These are phyloP conservation scores for Sinosuthora webbiana DNA, from an alignment of 2,113 vertebrate genomes.

Conservation along the genomic window DNA sequence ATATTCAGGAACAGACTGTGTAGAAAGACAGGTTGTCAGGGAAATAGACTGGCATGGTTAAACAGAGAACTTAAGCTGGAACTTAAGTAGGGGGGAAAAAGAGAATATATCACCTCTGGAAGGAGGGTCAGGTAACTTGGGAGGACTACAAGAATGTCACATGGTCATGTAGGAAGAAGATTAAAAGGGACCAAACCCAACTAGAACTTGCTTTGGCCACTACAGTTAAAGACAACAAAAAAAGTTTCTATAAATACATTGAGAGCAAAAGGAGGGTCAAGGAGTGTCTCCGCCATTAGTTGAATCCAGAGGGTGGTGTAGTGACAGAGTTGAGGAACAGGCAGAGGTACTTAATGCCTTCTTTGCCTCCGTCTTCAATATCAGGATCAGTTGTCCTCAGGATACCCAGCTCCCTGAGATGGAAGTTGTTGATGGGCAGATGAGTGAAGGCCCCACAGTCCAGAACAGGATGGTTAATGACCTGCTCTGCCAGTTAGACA, in stretches of 20 bases:
- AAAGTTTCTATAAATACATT: fast-evolving
- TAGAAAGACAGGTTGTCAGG: neutral
- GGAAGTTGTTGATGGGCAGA: neutral
- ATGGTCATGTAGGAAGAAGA: neutral
- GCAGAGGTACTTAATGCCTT: neutral
- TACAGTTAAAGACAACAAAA: neutral
- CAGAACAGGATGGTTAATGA: neutral
- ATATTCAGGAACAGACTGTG: neutral
- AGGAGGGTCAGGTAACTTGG: neutral
- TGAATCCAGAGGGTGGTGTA: neutral
- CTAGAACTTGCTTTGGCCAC: neutral
- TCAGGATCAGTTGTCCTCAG: neutral
- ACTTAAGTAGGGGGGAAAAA: neutral
- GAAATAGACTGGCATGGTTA: neutral
- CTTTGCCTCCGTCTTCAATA: neutral
- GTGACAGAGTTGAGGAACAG: neutral
- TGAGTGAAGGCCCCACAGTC: neutral
- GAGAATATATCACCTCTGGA: neutral
- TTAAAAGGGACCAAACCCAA: neutral
- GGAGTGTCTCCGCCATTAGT: neutral
- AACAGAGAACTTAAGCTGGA: neutral
- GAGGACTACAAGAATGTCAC: neutral
- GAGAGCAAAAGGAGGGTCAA: neutral
- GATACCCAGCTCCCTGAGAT: neutral
- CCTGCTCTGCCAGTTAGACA: neutral